Conservation (phyloP, 1,140 invertebrate genomes). For the Drosophila kohkoa region DNA sequence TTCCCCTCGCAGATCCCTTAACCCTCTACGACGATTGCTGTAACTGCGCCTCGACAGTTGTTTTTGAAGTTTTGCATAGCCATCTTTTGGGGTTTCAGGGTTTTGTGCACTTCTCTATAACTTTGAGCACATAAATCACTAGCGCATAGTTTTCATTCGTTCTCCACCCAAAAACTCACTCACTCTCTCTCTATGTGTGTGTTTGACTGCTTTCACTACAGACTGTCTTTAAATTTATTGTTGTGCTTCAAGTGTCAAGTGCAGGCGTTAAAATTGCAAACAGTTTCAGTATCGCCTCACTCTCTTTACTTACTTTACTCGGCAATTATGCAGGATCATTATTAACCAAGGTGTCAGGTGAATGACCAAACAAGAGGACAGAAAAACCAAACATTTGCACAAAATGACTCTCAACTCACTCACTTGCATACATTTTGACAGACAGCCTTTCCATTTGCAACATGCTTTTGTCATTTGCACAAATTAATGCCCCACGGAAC, state of each 20-base stretch:
- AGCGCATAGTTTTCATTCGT: conserved; percentile 58
- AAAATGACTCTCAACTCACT: conserved; percentile 70
- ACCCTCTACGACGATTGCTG: neutral
- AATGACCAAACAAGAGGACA: conserved; percentile 15
- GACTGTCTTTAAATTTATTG: conserved; percentile 73
- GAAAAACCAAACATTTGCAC: conserved; percentile 51
- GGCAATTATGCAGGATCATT: conserved; percentile 75
- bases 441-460: conserved; percentile 79
- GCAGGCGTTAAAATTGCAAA: conserved; percentile 57
- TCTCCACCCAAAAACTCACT: conserved; percentile 35
- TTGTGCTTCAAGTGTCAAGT: conserved; percentile 68
- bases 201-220: conserved; percentile 56
- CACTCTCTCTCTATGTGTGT: conserved; percentile 33
- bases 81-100: conserved; percentile 49
- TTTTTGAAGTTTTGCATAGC: conserved; percentile 76
- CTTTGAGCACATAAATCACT: conserved; percentile 73
- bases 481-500: conserved; percentile 71
- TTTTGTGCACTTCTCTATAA: conserved; percentile 48
- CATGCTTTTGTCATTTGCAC: conserved; percentile 79
- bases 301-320: conserved; percentile 5
- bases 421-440: conserved; percentile 64
- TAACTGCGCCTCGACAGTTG: conserved; percentile 42
- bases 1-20: neutral
- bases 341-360: conserved; percentile 69
- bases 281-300: conserved; percentile 38